These are phyloP conservation scores for Lanistes nyassanus DNA, from an alignment of 1,140 invertebrate species.

Conservation along the genomic window DNA sequence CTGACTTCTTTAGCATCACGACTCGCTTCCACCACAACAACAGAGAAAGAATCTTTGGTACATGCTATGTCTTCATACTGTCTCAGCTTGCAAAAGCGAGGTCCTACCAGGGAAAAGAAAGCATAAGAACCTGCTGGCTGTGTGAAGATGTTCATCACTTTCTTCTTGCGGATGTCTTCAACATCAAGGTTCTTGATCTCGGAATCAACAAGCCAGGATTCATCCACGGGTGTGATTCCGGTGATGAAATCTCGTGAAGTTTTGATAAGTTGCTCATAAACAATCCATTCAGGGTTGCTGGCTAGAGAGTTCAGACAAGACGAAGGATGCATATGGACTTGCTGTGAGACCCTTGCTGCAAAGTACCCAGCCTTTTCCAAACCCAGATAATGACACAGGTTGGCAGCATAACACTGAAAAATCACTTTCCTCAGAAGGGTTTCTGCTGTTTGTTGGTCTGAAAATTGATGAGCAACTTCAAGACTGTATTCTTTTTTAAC, in stretches of 20 bases:
- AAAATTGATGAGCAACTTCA: constrained; percentile 38
- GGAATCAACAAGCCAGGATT: constrained; percentile 31
- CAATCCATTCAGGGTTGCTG: constrained; percentile 45
- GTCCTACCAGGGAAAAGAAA: constrained; percentile 47
- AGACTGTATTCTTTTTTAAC: constrained; percentile 45
- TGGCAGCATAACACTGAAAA: constrained; percentile 34
- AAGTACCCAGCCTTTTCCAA: constrained; percentile 53
- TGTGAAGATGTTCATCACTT: constrained; percentile 28
- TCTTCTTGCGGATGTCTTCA: constrained; percentile 35
- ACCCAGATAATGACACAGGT: constrained; percentile 49
- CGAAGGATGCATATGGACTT: constrained; percentile 53
- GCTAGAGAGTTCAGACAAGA: constrained; percentile 39
- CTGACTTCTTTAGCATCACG: constrained; percentile 38
- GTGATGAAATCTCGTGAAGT: constrained; percentile 54
- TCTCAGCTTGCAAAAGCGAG: constrained; percentile 40
- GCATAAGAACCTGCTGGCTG: constrained; percentile 42
- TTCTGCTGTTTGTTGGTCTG: constrained; percentile 21
- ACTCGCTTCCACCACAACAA: constrained; percentile 46
- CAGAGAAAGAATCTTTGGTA: constrained; percentile 8
- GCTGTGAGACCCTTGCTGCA: constrained; percentile 31
- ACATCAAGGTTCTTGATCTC: constrained; percentile 6
- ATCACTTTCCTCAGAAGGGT: constrained; percentile 37
- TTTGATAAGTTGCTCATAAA: constrained; percentile 46
- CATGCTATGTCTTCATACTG: constrained; percentile 35
- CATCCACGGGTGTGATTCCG: constrained; percentile 46